Evolutionary conservation across 2,113 vertebrate genomes (phyloP).

Genomic region (Daboia siamensis): DNA sequence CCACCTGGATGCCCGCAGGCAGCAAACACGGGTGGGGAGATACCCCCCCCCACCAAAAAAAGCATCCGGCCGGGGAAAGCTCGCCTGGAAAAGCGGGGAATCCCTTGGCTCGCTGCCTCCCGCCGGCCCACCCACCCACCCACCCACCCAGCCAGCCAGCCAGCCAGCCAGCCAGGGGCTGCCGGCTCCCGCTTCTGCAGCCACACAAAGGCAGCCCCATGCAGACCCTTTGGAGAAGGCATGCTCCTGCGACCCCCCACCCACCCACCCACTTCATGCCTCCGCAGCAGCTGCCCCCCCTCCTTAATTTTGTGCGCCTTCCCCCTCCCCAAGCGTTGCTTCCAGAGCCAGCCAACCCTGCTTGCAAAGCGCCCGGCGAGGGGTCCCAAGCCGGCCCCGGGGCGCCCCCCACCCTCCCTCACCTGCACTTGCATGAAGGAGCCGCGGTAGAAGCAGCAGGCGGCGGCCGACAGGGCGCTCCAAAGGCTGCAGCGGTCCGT

Average conservation of each 20-base stretch:
- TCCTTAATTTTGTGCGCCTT: background rate
- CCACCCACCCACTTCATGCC: fast-evolving
- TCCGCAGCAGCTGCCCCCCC: too few species aligned
- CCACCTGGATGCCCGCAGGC: background rate
- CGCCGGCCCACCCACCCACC: background rate
- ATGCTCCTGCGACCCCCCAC: background rate
- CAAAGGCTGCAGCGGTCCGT: conserved; percentile 96
- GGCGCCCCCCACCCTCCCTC: conserved; percentile 48
- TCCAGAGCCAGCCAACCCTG: background rate
- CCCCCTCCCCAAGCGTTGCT: too few species aligned
- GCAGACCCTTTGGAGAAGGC: background rate
- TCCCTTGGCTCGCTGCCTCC: background rate
- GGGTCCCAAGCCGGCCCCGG: background rate
- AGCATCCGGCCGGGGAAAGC: background rate
- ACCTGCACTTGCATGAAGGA: conserved; percentile 99
- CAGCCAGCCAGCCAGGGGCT: background rate
- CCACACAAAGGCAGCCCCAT: background rate
- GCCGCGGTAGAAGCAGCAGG: conserved; percentile 98
- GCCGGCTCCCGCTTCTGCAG: background rate
- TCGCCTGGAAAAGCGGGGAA: background rate
- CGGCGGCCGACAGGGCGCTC: conserved; percentile 94
- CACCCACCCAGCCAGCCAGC: background rate
- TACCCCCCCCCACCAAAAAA: background rate
- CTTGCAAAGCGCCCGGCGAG: background rate
- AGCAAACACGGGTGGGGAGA: background rate